phyloP scores from a whole-genome alignment of 2,797 vertebrate genomes.

The Acrocephalus scirpaceus region DNA sequence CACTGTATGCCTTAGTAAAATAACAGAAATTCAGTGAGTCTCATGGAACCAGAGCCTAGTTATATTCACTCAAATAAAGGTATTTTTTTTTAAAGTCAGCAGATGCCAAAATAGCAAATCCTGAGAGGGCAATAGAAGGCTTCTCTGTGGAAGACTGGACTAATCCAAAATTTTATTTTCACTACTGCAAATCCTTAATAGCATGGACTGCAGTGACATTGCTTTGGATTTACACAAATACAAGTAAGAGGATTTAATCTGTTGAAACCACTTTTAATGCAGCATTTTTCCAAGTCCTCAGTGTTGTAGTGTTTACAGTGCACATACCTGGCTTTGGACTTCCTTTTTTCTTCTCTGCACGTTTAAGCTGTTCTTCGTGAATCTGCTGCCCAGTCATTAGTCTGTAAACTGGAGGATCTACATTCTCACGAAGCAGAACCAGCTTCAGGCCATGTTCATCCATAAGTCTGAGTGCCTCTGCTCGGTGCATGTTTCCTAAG shows the following conservation, averaged over 20 bases:
- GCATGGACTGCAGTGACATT: background rate
- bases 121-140: background rate
- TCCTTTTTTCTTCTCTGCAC: constrained; percentile 80
- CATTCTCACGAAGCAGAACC: constrained; percentile 74
- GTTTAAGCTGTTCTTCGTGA: constrained; percentile 84
- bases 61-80: background rate
- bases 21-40: background rate
- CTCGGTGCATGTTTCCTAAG: constrained; percentile 86
- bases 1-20: background rate
- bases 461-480: constrained; percentile 84
- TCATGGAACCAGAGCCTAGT: background rate
- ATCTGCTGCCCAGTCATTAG: constrained; percentile 91
- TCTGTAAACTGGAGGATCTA: constrained; percentile 86
- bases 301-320: background rate
- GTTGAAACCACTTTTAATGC: background rate
- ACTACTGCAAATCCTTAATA: constrained; percentile 28
- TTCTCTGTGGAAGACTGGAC: background rate
- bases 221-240: constrained; percentile 13
- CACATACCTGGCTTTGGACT: constrained; percentile 76
- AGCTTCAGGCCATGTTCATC: constrained; percentile 82
- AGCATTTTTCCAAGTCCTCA: background rate
- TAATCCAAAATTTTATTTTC: constrained; percentile 49
- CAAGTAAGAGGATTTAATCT: constrained; percentile 44
- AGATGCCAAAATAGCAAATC: constrained; percentile 42
- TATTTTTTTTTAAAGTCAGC: background rate